Conservation (phyloP, 2,113 vertebrate species). For the Cyphomyrus plagiostoma region DNA sequence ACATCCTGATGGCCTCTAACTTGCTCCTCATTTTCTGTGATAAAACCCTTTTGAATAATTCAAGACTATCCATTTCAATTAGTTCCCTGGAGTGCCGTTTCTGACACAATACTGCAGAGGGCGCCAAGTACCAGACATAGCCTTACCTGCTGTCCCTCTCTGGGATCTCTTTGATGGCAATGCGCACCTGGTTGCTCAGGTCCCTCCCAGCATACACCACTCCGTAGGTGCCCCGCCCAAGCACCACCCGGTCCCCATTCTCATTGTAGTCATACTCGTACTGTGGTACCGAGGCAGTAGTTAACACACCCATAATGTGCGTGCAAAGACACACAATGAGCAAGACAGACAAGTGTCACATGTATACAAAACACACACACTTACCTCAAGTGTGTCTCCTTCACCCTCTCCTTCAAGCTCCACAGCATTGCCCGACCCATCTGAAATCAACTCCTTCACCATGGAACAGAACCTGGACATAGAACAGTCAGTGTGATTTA, state of each 20-base stretch:
- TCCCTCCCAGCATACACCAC: constrained; percentile 70
- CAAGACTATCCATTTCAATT: neutral
- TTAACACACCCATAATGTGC: neutral
- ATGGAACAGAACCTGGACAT: constrained; percentile 77
- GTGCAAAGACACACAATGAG: neutral
- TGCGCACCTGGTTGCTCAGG: constrained; percentile 69
- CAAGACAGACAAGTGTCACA: neutral
- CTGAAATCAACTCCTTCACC: constrained; percentile 85
- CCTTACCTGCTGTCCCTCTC: constrained; percentile 68
- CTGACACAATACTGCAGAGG: neutral
- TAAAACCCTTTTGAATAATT: neutral
- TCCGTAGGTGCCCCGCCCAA: constrained; percentile 69
- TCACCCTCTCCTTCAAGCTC: constrained; percentile 80
- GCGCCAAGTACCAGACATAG: neutral
- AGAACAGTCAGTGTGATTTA: neutral
- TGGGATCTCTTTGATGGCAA: constrained; percentile 76
- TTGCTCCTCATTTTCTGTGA: neutral
- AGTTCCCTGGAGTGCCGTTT: neutral
- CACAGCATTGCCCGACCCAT: constrained; percentile 64
- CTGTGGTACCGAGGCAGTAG: constrained; percentile 40
- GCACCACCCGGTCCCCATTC: constrained; percentile 60
- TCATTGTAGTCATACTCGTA: constrained; percentile 69
- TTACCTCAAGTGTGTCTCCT: constrained; percentile 80
- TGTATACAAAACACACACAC: constrained; percentile 2
- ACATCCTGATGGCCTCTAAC: neutral